Base-by-base conservation (phyloP, 2,113 vertebrate genomes). In the Petaurus breviceps region DNA sequence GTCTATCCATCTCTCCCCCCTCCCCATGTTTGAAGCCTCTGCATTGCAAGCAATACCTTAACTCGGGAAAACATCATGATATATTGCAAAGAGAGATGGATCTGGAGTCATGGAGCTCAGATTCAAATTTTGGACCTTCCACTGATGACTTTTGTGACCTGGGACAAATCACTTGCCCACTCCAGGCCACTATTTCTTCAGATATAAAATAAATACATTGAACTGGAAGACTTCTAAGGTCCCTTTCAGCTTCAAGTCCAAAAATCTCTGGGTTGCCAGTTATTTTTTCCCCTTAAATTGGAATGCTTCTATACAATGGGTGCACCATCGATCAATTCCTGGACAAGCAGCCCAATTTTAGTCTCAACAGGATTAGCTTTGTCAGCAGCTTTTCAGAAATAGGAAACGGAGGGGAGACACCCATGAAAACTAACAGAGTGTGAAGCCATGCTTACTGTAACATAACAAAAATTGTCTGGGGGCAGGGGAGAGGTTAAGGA, bases 391-490 rank as follows among this genome's bases (percentile, higher is more conserved):
- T 43, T 37, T 49, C 22, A 77, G 77, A 90, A 37, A 46, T 77
- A 22, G 89, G 53, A 93, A 92, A 93, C 90, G 95, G 90, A 8
- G 54, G 19, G 51, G 90, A 93, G 61, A 92, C 5, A 3, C 22
- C 51, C 51, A 16, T 3, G 68, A 19, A 84, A 23, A 23, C 6
- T 43, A 43, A 19, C 19, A 2, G 2, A 51, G 0, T 31, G 0
- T 0, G 1, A 68, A 24, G 61, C 25, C 92, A 55, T 57, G 31
- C 93, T 89, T 77, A 0, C 77, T 24, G 3, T 49, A 54, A 43
- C 61, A 55, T 93, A 26, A 57, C 43, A 91, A 92, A 77, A 91
- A 96, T 90, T 55, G n/a, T 22, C 50, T 68, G 26, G 11, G 93
- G 93, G 53, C 0, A 2, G 93, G 54, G 95, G 57, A 92, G 94